Evolutionary conservation across 2,888 invertebrate species (phyloP).

Genomic region (Dicyrtomina minuta): DNA sequence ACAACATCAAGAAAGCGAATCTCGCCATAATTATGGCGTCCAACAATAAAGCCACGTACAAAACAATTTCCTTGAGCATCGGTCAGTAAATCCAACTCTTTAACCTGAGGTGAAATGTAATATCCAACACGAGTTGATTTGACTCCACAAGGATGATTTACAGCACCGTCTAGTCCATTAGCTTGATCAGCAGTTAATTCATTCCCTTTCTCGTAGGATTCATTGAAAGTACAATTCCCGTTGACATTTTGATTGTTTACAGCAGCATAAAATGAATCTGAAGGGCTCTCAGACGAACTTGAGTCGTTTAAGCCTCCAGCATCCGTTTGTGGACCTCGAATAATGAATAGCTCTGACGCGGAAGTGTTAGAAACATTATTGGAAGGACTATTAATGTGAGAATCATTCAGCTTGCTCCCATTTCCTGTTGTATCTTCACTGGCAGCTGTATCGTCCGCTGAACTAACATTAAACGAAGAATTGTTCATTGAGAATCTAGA

Average conservation of each 20-base stretch:
- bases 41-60: conserved; percentile 84
- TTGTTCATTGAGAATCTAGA: conserved; percentile 19
- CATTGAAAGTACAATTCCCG: conserved; percentile 15
- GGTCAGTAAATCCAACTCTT: conserved; percentile 73
- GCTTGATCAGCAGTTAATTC: not conserved
- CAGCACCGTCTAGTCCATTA: conserved; percentile 11
- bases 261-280: conserved; percentile 30
- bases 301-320: conserved; percentile 14
- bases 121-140: conserved; percentile 78
- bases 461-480: conserved; percentile 12
- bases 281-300: conserved; percentile 22
- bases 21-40: conserved; percentile 86
- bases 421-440: not conserved
- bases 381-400: not conserved
- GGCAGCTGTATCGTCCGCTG: not conserved
- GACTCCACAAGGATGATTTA: conserved; percentile 62
- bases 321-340: not conserved
- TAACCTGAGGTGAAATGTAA: conserved; percentile 83
- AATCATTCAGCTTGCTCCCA: conserved; percentile 16
- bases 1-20: conserved; percentile 81
- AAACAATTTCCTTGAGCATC: conserved; percentile 75
- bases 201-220: conserved; percentile 6
- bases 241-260: conserved; percentile 25
- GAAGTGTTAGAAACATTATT: conserved; percentile 12
- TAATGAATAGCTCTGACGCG: conserved; percentile 4